These are phyloP conservation scores for Drosophila insularis DNA, from an alignment of 1,140 invertebrate species.

Conservation along the genomic window DNA sequence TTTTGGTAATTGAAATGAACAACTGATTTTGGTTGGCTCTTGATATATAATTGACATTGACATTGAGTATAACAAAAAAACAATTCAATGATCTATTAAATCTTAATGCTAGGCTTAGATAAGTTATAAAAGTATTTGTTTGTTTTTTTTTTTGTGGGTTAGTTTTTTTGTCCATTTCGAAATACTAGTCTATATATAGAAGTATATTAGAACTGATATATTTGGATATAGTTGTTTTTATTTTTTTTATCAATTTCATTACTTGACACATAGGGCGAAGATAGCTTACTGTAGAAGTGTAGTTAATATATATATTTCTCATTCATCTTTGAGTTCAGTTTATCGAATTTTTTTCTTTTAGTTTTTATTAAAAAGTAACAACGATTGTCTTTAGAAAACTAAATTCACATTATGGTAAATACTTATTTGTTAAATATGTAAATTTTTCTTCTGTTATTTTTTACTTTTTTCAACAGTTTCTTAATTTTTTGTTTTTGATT, in stretches of 20 bases:
- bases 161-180: conserved; percentile 46
- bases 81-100: conserved; percentile 4
- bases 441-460: conserved; percentile 22
- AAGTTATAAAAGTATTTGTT: conserved; percentile 53
- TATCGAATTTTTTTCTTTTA: background rate
- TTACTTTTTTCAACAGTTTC: conserved; percentile 15
- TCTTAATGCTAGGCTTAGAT: conserved; percentile 46
- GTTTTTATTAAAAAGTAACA: conserved; percentile 59
- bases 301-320: conserved; percentile 22
- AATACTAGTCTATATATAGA: conserved; percentile 26
- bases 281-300: background rate
- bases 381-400: conserved; percentile 81
- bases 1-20: background rate
- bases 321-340: background rate
- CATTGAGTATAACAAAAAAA: background rate
- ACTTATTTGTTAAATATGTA: conserved; percentile 56
- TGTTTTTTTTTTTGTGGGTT: conserved; percentile 34
- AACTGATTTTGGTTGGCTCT: conserved; percentile 3
- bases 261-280: conserved; percentile 47
- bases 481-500: conserved; percentile 23
- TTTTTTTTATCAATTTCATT: conserved; percentile 29
- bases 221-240: conserved; percentile 37
- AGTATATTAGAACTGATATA: conserved; percentile 56
- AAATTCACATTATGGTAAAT: conserved; percentile 65
- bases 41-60: conserved; percentile 61